These are phyloP conservation scores for Limnephilus auricula DNA, from an alignment of 2,888 invertebrate species.

Conservation along the genomic window DNA sequence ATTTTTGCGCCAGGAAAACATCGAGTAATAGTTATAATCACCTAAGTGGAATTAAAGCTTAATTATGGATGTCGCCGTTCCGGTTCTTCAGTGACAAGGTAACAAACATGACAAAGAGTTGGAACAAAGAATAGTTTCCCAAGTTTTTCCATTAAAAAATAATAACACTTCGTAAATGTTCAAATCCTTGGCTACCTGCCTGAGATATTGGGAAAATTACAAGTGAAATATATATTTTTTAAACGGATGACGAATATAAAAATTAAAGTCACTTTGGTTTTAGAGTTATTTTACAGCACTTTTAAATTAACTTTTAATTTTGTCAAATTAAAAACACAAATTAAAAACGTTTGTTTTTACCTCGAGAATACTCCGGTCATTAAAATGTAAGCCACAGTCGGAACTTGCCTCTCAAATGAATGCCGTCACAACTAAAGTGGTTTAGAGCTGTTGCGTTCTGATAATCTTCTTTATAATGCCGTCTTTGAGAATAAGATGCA, in stretches of 20 bases:
- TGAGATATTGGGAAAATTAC: neutral
- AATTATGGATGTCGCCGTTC: constrained; percentile 23
- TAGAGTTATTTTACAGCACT: neutral
- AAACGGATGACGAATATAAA: neutral
- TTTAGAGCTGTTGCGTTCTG: constrained; percentile 33
- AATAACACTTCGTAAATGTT: neutral
- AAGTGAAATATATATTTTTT: neutral
- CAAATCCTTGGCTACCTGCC: neutral
- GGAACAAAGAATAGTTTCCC: neutral
- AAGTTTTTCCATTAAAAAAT: neutral
- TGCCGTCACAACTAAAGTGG: constrained; percentile 22
- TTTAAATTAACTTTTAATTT: neutral
- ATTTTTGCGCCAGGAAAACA: constrained; percentile 38
- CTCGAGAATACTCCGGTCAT: neutral
- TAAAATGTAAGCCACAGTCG: neutral
- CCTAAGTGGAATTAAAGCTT: constrained; percentile 40
- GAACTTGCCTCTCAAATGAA: neutral
- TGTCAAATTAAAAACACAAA: neutral
- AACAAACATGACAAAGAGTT: constrained; percentile 5
- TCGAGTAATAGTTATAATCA: constrained; percentile 37
- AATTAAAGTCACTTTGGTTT: neutral
- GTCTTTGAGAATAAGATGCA: constrained; percentile 52
- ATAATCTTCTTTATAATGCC: constrained; percentile 46
- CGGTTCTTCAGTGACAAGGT: neutral
- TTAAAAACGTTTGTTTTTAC: neutral